phyloP scores from a whole-genome alignment of 2,888 invertebrate species.

The Eudemis profundana region DNA sequence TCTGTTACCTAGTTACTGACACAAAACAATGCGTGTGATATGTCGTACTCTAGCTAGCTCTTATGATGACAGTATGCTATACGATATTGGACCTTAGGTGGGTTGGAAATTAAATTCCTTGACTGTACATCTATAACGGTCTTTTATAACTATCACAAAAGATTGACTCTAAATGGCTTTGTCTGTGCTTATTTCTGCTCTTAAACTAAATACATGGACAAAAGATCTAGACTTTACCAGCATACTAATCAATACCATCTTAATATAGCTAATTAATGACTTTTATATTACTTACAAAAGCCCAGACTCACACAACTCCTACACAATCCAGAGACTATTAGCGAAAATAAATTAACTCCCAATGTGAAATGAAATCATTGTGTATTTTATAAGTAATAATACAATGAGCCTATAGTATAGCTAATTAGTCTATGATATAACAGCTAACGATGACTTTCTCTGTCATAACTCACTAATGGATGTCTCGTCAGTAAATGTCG shows the following conservation, averaged over 20 bases:
- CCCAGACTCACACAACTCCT: not conserved
- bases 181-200: too few relatives aligned
- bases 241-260: not conserved
- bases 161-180: too few relatives aligned
- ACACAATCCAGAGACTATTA: not conserved
- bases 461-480: conserved; percentile 26
- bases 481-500: conserved; percentile 4
- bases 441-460: conserved; percentile 22
- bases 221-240: not conserved
- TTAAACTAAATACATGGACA: not conserved
- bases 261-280: not conserved
- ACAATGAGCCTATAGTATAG: not conserved
- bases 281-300: not conserved
- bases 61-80: too few relatives aligned
- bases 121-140: too few relatives aligned
- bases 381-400: not conserved
- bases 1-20: too few relatives aligned
- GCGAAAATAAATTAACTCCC: not conserved
- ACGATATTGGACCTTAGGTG: too few relatives aligned
- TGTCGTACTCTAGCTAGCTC: too few relatives aligned
- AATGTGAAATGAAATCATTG: not conserved
- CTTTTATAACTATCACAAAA: too few relatives aligned
- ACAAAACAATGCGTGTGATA: too few relatives aligned
- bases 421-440: conserved; percentile 34
- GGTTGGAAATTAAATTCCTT: too few relatives aligned